Evolutionary conservation across 2,113 vertebrate genomes (phyloP), one percentile per base, ranked within the genome.

Genomic region (Promerops cafer): DNA sequence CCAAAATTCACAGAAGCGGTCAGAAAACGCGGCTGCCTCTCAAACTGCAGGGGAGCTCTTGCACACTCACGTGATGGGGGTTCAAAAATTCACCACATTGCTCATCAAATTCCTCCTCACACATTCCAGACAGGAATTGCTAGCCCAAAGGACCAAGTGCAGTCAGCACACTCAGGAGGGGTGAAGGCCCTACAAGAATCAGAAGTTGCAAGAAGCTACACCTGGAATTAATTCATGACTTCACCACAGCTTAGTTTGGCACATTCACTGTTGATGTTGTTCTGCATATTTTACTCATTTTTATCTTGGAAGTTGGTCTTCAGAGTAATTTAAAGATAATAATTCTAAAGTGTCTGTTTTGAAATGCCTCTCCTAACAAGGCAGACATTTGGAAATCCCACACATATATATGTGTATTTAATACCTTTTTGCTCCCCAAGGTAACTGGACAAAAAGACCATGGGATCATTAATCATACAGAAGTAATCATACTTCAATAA

Each of bases 51-150:
- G 78, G 56, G 4, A 10, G 30, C 8, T 40, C 22, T 65, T 2
- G 24, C 10, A 81, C 20, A 1, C 20, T 31, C 10, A 0, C 0
- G 2, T 2, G 30, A 28, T 8, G 50, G 13, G 14, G 1, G 18
- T 15, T 44, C 35, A 35, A 16, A 54, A 16, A 37, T 10, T 7
- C 40, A 54, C 11, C 33, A 8, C 9, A 42, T 0, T 22, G 8
- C 9, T 27, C 12, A 17, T 11, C 24, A 7, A 9, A 26, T 17
- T 18, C 4, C 6, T 1, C 30, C 60, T 59, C 15, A 39, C 1
- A 0, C 2, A 1, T 3, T 9, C 35, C 33, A 37, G 2, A 21
- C 37, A 65, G 35, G 37, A 65, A 61, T 4, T 31, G 37, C 13
- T 3, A 8, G 10, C 2, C 20, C 37, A 19, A 26, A 50, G 26